Percentiles rank a stretch among this genome's conserved stretches.
phyloP scores from a whole-genome alignment of 2,113 vertebrate species.

The human (Homo sapiens) region GRCh38 chr3:43206501-43207000 shows the following conservation, averaged over 20 bases:
- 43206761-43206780: rapidly evolving
- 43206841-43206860: not conserved
- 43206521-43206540: not conserved
- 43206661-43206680: not conserved
- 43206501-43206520: too few relatives aligned
- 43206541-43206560: not conserved
- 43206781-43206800: not conserved
- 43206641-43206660: not conserved
- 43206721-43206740: not conserved
- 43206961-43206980: not conserved
- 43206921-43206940: conserved; percentile 24
- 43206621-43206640: not conserved
- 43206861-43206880: not conserved
- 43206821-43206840: not conserved
- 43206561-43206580: not conserved
- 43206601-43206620: not conserved
- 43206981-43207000: conserved; percentile 37
- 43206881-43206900: not conserved
- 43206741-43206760: not conserved
- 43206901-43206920: not conserved
- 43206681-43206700: not conserved
- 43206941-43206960: conserved; percentile 20
- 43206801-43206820: not conserved
- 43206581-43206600: not conserved
- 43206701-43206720: not conserved